These are phyloP conservation scores for Plectrocnemia conspersa DNA, from an alignment of 1,140 invertebrate species.

Conservation along the genomic window DNA sequence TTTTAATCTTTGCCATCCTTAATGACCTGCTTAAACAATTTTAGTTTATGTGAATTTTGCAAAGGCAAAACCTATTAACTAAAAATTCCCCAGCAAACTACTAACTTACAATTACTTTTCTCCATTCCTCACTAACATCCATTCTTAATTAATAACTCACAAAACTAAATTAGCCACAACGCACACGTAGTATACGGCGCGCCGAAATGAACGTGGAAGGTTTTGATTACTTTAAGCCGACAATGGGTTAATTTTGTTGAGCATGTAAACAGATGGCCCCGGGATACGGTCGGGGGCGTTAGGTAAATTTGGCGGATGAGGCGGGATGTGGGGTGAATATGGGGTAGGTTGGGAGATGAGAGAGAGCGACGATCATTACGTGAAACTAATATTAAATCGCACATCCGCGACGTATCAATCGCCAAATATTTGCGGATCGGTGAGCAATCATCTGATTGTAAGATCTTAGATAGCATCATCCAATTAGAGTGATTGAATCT, in stretches of 20 bases:
- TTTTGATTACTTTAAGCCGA: slow-evolving; percentile 24
- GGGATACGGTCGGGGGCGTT: not conserved
- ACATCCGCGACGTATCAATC: not conserved
- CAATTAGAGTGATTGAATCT: too few relatives aligned
- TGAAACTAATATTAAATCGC: slow-evolving; percentile 21
- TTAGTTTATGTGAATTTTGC: too few relatives aligned
- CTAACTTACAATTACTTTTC: too few relatives aligned
- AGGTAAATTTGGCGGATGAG: not conserved
- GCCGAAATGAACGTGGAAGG: slow-evolving; percentile 4
- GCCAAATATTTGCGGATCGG: not conserved
- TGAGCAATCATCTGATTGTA: too few relatives aligned
- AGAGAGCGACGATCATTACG: slow-evolving; percentile 15
- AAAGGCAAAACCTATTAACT: too few relatives aligned
- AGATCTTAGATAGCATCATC: too few relatives aligned
- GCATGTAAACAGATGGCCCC: slow-evolving; percentile 20
- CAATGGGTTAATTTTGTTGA: slow-evolving; percentile 26
- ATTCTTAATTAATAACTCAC: too few relatives aligned
- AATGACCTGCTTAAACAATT: too few relatives aligned
- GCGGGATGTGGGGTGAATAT: not conserved
- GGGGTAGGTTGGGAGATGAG: not conserved
- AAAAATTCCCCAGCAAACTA: too few relatives aligned
- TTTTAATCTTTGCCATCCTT: too few relatives aligned
- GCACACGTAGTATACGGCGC: slow-evolving; percentile 12
- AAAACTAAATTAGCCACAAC: too few relatives aligned
- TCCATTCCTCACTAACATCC: too few relatives aligned